Conservation (phyloP, 2,888 invertebrate species). For the Cybosia mesomella region DNA sequence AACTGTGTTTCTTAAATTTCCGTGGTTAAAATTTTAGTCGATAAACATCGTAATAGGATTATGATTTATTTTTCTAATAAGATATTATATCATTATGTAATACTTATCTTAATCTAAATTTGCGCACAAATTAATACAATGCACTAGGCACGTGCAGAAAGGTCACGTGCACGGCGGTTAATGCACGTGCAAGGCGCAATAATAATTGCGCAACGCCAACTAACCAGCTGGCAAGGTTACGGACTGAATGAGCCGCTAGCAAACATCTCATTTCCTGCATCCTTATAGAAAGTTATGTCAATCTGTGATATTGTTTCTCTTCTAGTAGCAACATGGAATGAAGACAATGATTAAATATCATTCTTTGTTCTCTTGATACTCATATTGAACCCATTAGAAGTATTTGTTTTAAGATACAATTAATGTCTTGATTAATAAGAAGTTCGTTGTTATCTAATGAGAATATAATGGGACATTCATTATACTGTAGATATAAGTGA, state of each 20-base stretch:
- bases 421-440: not conserved
- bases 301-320: slow-evolving; percentile 7
- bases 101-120: slow-evolving; percentile 33
- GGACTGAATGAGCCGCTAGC: slow-evolving; percentile 55
- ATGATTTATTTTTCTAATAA: not conserved
- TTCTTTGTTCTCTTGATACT: not conserved
- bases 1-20: too few relatives aligned
- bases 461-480: not conserved
- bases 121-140: slow-evolving; percentile 55
- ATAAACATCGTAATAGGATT: not conserved
- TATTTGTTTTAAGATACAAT: not conserved
- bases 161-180: slow-evolving; percentile 60
- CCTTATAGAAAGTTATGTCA: slow-evolving; percentile 46
- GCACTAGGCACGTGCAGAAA: slow-evolving; percentile 61
- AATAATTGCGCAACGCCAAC: slow-evolving; percentile 68
- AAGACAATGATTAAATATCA: not conserved
- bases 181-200: slow-evolving; percentile 66
- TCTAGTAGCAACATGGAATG: not conserved
- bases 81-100: slow-evolving; percentile 27
- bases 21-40: not conserved
- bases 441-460: not conserved
- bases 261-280: slow-evolving; percentile 57
- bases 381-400: not conserved
- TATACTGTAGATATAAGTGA: slow-evolving; percentile 5
- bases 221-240: slow-evolving; percentile 68